A percentile compares a stretch with the other conserved stretches of the same genome.
Evolutionary conservation across 1,140 invertebrate species (phyloP).

Genomic region (Tetragonula clypearis): DNA sequence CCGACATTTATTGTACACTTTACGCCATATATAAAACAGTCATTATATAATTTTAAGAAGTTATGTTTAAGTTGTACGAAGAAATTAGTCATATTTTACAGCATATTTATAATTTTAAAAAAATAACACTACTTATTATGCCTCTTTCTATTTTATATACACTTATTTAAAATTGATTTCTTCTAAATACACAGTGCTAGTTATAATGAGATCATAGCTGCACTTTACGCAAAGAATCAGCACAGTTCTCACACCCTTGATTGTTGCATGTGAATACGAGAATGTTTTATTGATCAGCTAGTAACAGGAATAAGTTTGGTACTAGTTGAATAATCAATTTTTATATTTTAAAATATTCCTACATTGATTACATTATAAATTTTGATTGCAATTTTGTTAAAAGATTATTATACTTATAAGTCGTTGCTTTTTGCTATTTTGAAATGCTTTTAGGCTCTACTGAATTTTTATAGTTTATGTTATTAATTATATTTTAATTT

Average conservation of each 20-base stretch:
- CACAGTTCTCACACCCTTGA: conserved; percentile 27
- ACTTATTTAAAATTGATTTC: conserved; percentile 45
- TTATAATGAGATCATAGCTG: conserved; percentile 32
- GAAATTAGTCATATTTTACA: conserved; percentile 34
- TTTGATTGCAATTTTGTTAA: conserved; percentile 29
- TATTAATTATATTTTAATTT: conserved; percentile 28
- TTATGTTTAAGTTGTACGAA: conserved; percentile 21
- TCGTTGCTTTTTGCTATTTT: conserved; percentile 38
- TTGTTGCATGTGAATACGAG: conserved; percentile 57
- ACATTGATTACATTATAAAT: not conserved
- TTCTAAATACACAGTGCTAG: conserved; percentile 30
- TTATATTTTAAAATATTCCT: conserved; percentile 28
- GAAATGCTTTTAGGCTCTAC: conserved; percentile 38
- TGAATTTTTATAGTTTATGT: conserved; percentile 31
- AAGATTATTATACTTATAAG: conserved; percentile 28
- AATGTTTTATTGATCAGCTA: conserved; percentile 48
- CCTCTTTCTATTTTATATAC: conserved; percentile 22
- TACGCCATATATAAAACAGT: conserved; percentile 43
- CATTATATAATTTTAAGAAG: conserved; percentile 41
- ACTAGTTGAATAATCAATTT: conserved; percentile 51
- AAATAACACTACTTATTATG: conserved; percentile 18
- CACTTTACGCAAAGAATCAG: conserved; percentile 37
- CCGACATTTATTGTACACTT: conserved; percentile 9
- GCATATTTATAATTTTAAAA: conserved; percentile 21
- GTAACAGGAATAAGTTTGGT: conserved; percentile 59